Percentiles rank a stretch among this genome's conserved stretches.
These are phyloP conservation scores for Actinia equina DNA, from an alignment of 64 coral and sea anemone species.

Conservation along the genomic window DNA sequence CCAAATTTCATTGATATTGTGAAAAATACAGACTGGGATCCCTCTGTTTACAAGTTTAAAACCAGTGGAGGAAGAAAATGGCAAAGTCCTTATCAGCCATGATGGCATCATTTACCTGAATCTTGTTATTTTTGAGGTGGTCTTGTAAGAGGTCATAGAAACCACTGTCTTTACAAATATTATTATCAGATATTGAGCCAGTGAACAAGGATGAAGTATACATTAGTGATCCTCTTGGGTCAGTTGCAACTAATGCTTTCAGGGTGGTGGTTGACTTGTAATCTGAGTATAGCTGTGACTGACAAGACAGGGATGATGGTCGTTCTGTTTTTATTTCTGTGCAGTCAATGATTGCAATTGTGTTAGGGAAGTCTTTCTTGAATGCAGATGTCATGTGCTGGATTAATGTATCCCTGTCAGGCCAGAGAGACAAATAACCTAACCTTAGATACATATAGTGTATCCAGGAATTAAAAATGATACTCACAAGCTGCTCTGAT, in stretches of 20 bases:
- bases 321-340: slow-evolving; percentile 29
- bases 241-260: slow-evolving; percentile 16
- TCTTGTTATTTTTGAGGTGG: neutral
- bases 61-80: neutral
- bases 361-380: slow-evolving; percentile 27
- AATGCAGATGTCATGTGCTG: slow-evolving; percentile 8
- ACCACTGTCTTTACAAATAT: slow-evolving; percentile 9
- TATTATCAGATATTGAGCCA: slow-evolving; percentile 17
- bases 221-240: slow-evolving; percentile 2
- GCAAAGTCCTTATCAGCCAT: neutral
- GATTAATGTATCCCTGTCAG: slow-evolving; percentile 11
- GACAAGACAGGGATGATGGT: slow-evolving; percentile 10
- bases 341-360: slow-evolving; percentile 28
- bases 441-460: slow-evolving; percentile 16
- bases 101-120: slow-evolving; percentile 3
- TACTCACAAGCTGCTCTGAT: slow-evolving; percentile 6
- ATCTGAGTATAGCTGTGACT: slow-evolving; percentile 15
- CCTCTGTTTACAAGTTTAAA: neutral
- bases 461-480: slow-evolving; percentile 20
- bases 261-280: slow-evolving; percentile 17
- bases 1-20: slow-evolving; percentile 1
- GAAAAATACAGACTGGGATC: neutral
- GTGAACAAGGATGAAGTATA: slow-evolving; percentile 8
- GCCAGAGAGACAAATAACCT: neutral
- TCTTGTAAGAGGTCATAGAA: neutral